A percentile compares a stretch with the other conserved stretches of the same genome.
Conservation (phyloP, 2,797 vertebrate species). For the Peromyscus attwateri region DNA sequence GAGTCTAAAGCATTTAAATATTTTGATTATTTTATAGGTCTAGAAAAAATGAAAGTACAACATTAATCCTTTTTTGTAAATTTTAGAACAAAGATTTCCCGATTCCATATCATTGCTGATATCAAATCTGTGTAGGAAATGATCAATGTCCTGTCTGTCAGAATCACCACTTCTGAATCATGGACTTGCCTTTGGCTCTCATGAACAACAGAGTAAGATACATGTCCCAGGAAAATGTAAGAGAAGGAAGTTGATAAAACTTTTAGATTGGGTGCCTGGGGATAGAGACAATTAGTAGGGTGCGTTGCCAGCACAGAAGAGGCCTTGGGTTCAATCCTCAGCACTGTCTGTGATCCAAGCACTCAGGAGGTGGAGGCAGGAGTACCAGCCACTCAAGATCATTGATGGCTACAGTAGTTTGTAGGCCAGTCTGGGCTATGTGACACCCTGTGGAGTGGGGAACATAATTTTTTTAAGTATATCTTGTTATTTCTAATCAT, state of each 20-base stretch:
- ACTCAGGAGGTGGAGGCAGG: background rate
- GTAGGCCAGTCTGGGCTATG: background rate
- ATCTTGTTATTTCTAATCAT: conserved; percentile 16
- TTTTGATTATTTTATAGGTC: background rate
- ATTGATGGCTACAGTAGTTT: background rate
- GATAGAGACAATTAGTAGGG: background rate
- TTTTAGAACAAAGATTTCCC: background rate
- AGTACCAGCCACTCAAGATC: background rate
- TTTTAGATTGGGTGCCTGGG: background rate
- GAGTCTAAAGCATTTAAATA: conserved; percentile 38
- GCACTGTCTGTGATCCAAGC: background rate
- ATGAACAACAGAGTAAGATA: background rate
- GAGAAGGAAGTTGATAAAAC: background rate
- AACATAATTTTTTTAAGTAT: background rate
- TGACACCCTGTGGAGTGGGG: background rate
- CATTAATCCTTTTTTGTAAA: conserved; percentile 34
- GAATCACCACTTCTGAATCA: background rate
- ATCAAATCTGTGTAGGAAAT: conserved; percentile 6
- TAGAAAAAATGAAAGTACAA: conserved; percentile 21
- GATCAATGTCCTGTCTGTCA: background rate
- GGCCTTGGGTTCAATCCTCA: background rate
- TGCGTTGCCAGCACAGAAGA: background rate
- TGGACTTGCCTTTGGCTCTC: background rate
- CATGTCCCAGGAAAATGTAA: conserved; percentile 4
- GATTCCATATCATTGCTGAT: conserved; percentile 1